Evolutionary conservation across 2,113 vertebrate genomes (phyloP).

Genomic region (Petromus typicus): DNA sequence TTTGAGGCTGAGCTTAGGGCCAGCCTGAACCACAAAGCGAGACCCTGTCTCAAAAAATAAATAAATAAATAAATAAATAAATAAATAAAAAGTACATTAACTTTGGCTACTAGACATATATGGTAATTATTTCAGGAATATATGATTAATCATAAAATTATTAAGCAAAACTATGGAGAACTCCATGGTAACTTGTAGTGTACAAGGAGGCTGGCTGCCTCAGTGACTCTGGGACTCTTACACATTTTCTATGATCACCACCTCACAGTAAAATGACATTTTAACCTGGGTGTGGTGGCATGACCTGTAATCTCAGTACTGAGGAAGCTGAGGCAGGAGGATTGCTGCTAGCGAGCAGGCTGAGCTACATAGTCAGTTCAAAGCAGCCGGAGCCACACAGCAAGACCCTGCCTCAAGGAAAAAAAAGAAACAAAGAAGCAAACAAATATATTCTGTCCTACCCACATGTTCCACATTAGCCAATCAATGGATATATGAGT

Average conservation of each 20-base stretch:
- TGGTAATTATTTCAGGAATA: neutral
- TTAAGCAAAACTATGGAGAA: neutral
- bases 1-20: too few species aligned
- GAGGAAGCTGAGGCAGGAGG: neutral
- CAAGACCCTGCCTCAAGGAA: neutral
- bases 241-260: neutral
- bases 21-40: too few species aligned
- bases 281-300: neutral
- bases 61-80: too few species aligned
- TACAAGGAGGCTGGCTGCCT: neutral
- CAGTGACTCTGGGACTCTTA: neutral
- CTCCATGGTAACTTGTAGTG: neutral
- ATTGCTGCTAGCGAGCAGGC: neutral
- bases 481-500: constrained; percentile 67
- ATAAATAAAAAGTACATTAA: neutral
- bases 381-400: neutral
- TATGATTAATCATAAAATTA: neutral
- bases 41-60: too few species aligned
- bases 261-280: neutral
- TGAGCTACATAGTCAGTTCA: too few species aligned
- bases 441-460: neutral
- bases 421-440: neutral
- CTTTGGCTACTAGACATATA: neutral
- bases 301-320: neutral
- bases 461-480: neutral